These are phyloP conservation scores for Chloromyia formosa DNA, from an alignment of 2,888 invertebrate genomes.

Conservation along the genomic window DNA sequence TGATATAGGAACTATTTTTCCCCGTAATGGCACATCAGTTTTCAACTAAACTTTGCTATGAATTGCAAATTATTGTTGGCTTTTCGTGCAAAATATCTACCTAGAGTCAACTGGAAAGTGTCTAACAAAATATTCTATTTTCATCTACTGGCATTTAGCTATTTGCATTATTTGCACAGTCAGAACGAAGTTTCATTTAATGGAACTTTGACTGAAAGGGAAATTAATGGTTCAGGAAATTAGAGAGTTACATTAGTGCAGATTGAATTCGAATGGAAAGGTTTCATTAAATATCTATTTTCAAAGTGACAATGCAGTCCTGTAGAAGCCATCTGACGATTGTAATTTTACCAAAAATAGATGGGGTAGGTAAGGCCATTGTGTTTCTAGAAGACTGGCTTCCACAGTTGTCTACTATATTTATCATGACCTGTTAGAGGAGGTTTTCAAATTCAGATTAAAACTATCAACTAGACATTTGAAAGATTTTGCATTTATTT, in stretches of 20 bases:
- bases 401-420: no score
- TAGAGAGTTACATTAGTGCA: neutral
- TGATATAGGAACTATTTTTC: no score
- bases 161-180: neutral
- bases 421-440: no score
- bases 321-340: no score
- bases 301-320: neutral
- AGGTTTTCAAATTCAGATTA: no score
- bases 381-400: neutral
- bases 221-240: neutral
- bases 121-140: neutral
- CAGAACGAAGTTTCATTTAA: neutral
- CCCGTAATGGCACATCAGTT: no score
- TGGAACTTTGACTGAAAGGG: neutral
- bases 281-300: neutral
- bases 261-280: neutral
- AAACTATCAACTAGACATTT: no score
- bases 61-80: no score
- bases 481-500: no score
- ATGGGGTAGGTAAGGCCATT: neutral
- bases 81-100: no score
- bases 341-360: neutral
- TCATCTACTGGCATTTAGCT: neutral
- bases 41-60: no score
- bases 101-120: no score